Percentiles rank a stretch among this genome's conserved stretches.
phyloP scores from a whole-genome alignment of 2,113 vertebrate species.

The Crotalus helleri region DNA sequence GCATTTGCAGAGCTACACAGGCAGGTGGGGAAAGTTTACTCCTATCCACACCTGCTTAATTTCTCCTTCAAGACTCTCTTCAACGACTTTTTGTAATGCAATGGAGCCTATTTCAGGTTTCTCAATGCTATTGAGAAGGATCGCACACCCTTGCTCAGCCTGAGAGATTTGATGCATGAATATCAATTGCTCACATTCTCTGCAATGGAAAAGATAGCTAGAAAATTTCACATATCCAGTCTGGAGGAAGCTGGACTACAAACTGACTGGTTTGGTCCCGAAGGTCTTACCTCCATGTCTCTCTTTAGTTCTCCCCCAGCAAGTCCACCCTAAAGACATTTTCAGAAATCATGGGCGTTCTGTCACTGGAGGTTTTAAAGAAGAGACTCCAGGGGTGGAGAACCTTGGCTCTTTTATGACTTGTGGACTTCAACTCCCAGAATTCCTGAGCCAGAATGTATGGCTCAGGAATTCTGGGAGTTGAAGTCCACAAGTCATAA shows the following conservation, averaged over 20 bases:
- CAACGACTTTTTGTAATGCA: not conserved
- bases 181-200: not conserved
- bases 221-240: not conserved
- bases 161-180: not conserved
- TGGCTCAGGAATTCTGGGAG: too few species aligned
- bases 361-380: too few species aligned
- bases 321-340: not conserved
- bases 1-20: not conserved
- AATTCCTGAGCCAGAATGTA: too few species aligned
- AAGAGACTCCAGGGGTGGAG: too few species aligned
- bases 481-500: too few species aligned
- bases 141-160: not conserved
- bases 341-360: too few species aligned
- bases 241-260: not conserved
- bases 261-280: too few species aligned
- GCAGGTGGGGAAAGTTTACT: not conserved
- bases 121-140: not conserved
- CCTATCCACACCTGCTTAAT: not conserved
- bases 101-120: not conserved
- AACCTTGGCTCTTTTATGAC: too few species aligned
- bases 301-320: not conserved
- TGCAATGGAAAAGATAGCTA: not conserved
- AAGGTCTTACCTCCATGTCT: not conserved
- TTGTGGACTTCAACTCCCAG: too few species aligned
- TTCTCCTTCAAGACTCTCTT: not conserved